A percentile compares a stretch with the other conserved stretches of the same genome.
These are phyloP conservation scores for Malacoctenus gilli DNA, from an alignment of 2,797 vertebrate species.

Conservation along the genomic window DNA sequence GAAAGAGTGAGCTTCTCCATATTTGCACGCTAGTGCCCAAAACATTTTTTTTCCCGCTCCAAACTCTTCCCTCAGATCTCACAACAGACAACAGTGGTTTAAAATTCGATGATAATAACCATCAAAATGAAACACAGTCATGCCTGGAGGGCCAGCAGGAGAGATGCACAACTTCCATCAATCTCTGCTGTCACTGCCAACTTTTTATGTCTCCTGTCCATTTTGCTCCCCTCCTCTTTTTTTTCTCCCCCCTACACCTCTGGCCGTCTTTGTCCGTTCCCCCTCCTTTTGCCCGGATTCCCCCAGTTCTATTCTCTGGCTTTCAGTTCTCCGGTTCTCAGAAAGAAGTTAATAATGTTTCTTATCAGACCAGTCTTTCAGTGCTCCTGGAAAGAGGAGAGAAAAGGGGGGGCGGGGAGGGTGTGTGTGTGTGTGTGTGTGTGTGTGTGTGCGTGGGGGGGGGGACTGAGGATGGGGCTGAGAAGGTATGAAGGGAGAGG, in stretches of 20 bases:
- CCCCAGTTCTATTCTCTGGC: constrained; percentile 42
- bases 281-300: constrained; percentile 43
- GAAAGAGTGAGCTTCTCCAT: too few relatives aligned
- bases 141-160: constrained; percentile 31
- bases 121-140: constrained; percentile 34
- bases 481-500: constrained; percentile 33
- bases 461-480: constrained; percentile 28
- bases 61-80: too few relatives aligned
- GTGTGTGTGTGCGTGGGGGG: too few relatives aligned
- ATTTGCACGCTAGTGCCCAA: too few relatives aligned
- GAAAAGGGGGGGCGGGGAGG: constrained; percentile 21
- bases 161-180: constrained; percentile 35
- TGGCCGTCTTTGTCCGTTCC: constrained; percentile 46
- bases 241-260: constrained; percentile 36
- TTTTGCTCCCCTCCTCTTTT: constrained; percentile 33
- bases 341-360: constrained; percentile 79
- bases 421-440: too few relatives aligned
- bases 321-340: constrained; percentile 65
- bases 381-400: constrained; percentile 54
- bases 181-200: constrained; percentile 34
- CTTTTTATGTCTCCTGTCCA: constrained; percentile 39
- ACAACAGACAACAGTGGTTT: constrained; percentile 24
- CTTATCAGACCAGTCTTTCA: constrained; percentile 75
- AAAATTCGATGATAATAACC: constrained; percentile 54
- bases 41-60: too few relatives aligned